phyloP scores from a whole-genome alignment of 1,140 invertebrate genomes.

The Grapholita molesta region DNA sequence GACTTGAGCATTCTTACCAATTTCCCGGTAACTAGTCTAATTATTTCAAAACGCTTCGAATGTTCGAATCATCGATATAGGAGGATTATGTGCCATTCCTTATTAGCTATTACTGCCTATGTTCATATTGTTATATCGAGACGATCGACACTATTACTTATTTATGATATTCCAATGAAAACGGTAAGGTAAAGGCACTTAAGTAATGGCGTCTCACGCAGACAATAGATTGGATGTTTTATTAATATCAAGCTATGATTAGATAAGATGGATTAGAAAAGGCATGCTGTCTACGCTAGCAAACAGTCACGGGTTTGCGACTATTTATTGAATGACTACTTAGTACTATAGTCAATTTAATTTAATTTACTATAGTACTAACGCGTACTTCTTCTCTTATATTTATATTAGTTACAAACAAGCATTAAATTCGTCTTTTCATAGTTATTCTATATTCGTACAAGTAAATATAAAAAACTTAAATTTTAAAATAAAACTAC shows the following conservation, averaged over 20 bases:
- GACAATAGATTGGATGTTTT: conserved; percentile 1
- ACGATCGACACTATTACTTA: background rate
- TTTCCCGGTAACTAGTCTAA: background rate
- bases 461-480: too few relatives aligned
- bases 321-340: background rate
- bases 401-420: too few relatives aligned
- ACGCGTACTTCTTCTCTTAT: too few relatives aligned
- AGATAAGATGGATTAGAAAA: conserved; percentile 4
- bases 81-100: too few relatives aligned
- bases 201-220: background rate
- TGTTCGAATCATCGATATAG: background rate
- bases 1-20: background rate
- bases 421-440: too few relatives aligned
- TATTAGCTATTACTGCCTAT: background rate
- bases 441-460: too few relatives aligned
- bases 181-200: background rate
- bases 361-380: too few relatives aligned
- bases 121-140: background rate
- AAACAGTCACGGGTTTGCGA: background rate
- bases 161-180: background rate
- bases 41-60: background rate
- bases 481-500: too few relatives aligned
- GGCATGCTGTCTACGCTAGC: background rate
- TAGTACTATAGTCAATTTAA: background rate
- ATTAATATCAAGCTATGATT: background rate